A percentile compares a stretch with the other conserved stretches of the same genome.
Evolutionary conservation across 2,113 vertebrate genomes (phyloP).

Genomic region (Coturnix japonica): DNA sequence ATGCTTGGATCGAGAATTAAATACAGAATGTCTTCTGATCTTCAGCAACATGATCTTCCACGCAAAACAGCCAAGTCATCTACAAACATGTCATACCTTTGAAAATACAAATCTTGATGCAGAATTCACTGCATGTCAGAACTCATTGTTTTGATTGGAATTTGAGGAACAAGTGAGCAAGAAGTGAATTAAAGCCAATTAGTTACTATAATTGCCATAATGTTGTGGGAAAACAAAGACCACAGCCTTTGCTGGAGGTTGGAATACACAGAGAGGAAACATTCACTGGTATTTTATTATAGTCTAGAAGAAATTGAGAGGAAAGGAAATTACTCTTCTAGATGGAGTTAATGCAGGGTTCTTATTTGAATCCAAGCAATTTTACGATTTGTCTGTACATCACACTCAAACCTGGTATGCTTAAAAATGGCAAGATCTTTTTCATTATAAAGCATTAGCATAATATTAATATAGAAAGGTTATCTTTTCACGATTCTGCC

Average conservation of each 20-base stretch:
- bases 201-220: constrained; percentile 33
- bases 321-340: background rate
- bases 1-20: background rate
- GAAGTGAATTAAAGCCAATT: constrained; percentile 18
- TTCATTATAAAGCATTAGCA: background rate
- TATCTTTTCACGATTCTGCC: background rate
- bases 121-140: background rate
- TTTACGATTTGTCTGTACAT: background rate
- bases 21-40: background rate
- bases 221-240: background rate
- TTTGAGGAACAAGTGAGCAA: constrained; percentile 5
- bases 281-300: background rate
- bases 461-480: background rate
- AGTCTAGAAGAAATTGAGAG: background rate
- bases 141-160: constrained; percentile 20
- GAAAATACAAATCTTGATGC: background rate
- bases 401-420: background rate
- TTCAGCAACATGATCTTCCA: background rate
- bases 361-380: background rate
- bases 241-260: background rate
- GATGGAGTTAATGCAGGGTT: background rate
- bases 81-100: background rate
- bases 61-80: background rate
- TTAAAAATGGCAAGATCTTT: background rate
- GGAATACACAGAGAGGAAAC: background rate